A percentile compares a stretch with the other conserved stretches of the same genome.
Conservation (phyloP, 1,140 invertebrate species). For the Drosophila neocordata region DNA sequence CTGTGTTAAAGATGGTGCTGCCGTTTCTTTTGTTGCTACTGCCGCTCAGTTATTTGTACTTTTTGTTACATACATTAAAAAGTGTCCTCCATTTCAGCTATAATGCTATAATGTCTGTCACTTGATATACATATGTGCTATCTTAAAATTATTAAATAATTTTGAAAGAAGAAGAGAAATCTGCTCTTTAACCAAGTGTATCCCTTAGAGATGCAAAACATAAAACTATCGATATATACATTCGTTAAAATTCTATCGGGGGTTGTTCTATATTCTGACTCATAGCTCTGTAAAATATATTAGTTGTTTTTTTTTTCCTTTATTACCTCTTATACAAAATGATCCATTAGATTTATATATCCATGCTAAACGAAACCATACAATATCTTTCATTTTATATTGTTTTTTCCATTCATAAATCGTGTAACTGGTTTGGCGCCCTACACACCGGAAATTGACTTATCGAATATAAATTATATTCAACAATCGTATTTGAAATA, state of each 20-base stretch:
- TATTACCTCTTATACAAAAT: not conserved
- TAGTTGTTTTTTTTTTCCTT: not conserved
- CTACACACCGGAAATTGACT: not conserved
- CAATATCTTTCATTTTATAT: not conserved
- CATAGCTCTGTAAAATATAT: not conserved
- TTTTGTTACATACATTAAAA: not conserved
- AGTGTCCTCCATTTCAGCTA: not conserved
- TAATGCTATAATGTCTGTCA: not conserved
- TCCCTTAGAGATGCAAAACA: slow-evolving; percentile 6
- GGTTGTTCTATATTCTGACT: not conserved
- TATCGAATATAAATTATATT: not conserved
- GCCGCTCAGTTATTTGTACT: slow-evolving; percentile 31
- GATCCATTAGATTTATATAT: not conserved
- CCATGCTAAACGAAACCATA: not conserved
- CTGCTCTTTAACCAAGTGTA: slow-evolving; percentile 3
- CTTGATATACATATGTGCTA: not conserved
- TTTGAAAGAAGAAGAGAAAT: slow-evolving; percentile 2
- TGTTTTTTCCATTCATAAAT: not conserved
- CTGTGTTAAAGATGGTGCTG: not conserved
- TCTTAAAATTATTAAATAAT: slow-evolving; percentile 1
- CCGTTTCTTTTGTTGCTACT: slow-evolving; percentile 15
- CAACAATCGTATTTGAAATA: not conserved
- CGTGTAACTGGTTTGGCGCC: not conserved
- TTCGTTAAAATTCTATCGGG: not conserved
- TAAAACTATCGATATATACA: not conserved